A percentile compares a stretch with the other conserved stretches of the same genome.
Evolutionary conservation across 2,888 invertebrate species (phyloP).

Genomic region (Sclerodermus sp.): DNA sequence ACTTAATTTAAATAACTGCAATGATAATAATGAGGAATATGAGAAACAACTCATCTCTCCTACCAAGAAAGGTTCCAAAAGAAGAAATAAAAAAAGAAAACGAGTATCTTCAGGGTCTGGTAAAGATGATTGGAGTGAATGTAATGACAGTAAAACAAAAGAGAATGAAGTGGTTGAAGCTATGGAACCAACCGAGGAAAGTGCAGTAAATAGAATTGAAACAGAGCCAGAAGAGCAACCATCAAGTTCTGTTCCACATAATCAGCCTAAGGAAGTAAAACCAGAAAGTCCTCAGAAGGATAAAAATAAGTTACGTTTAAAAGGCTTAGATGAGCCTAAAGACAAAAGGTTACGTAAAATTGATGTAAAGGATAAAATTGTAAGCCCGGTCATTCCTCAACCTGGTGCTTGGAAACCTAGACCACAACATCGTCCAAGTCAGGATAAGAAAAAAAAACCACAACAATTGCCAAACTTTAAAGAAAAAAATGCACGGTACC

Average conservation of each 20-base stretch:
- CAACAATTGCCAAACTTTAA: constrained; percentile 65
- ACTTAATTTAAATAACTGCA: constrained; percentile 72
- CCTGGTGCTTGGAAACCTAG: constrained; percentile 78
- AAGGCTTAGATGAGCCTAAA: constrained; percentile 49
- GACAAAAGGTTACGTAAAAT: constrained; percentile 63
- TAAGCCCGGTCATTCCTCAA: constrained; percentile 88
- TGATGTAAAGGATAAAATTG: constrained; percentile 83
- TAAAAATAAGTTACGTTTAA: constrained; percentile 44
- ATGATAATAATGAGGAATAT: constrained; percentile 78
- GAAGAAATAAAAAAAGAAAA: constrained; percentile 69
- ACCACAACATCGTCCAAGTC: constrained; percentile 60
- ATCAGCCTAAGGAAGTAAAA: constrained; percentile 28
- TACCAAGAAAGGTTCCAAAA: constrained; percentile 65
- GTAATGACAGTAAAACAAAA: constrained; percentile 59
- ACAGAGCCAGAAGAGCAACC: constrained; percentile 5
- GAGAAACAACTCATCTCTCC: constrained; percentile 77
- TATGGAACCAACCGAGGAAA: constrained; percentile 12
- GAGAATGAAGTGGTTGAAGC: constrained; percentile 14
- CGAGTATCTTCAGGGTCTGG: constrained; percentile 59
- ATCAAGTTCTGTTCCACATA: constrained; percentile 12
- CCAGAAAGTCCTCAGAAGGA: constrained; percentile 41
- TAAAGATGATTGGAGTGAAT: constrained; percentile 58
- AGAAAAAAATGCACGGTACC: constrained; percentile 77
- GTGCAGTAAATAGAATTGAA: constrained; percentile 6
- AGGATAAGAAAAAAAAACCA: constrained; percentile 55